Evolutionary conservation across 2,113 vertebrate genomes (phyloP), one percentile per base, ranked within the genome.

Genomic region (Alectura lathami): DNA sequence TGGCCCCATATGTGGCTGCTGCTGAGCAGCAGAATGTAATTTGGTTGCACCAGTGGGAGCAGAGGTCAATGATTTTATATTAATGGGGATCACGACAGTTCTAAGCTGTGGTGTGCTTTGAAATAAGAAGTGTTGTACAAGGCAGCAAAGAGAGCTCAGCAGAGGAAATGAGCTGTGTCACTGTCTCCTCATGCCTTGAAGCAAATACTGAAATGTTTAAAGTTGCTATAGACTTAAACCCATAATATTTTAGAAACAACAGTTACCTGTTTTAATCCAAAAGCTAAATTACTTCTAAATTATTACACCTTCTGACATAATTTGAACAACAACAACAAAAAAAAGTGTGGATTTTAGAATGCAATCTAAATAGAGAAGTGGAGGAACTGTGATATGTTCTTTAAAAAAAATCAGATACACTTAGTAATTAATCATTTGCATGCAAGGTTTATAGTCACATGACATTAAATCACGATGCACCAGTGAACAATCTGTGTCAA

Each of bases 41-140:
- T 98, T 98, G 98, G 98, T 97, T 87, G 91, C 97, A 97, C 97
- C 98, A 97, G 97, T 96, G 34, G 97, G 98, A 97, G 98, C 98
- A 98, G 97, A 97, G 98, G 98, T 98, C 98, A 98, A 98, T 98
- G 98, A 98, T 98, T 98, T 98, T 98, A 98, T 98, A 98, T 98
- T 98, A 98, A 98, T 98, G 98, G 98, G 98, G 98, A 98, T 98
- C 98, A 98, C 96, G 97, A 98, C 98, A 97, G 97, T 98, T 98
- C 97, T 98, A 98, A 98, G 97, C 97, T 98, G 97, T 97, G 96
- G 97, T 94, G 93, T 98, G 98, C 97, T 98, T 97, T 97, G 97
- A 98, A 98, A 98, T 98, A 98, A 98, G 98, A 98, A 98, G 98
- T 97, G 98, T 98, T 98, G 97, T 97, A 98, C 97, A 97, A 96